phyloP scores from a whole-genome alignment of 2,888 invertebrate species.

The Cantharis lateralis region DNA sequence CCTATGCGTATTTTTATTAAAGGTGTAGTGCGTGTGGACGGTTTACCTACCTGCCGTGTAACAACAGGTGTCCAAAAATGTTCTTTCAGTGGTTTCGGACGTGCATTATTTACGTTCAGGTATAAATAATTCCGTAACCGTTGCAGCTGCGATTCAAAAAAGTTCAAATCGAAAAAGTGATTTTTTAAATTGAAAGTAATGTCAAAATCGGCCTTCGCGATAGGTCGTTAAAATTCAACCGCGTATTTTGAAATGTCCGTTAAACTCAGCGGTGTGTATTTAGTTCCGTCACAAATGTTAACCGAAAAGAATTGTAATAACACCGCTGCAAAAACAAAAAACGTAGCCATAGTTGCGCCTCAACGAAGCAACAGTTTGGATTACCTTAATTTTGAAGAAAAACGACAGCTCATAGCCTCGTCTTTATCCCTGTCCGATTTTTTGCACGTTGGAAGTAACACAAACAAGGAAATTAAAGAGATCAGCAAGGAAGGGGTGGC shows the following conservation, averaged over 20 bases:
- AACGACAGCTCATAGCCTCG: conserved; percentile 86
- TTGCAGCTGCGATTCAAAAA: neutral
- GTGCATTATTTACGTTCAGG: conserved; percentile 1
- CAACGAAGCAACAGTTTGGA: conserved; percentile 84
- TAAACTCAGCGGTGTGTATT: conserved; percentile 46
- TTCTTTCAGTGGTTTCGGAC: conserved; percentile 16
- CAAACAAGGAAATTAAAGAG: conserved; percentile 48
- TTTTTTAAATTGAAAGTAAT: neutral
- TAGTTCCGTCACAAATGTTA: conserved; percentile 46
- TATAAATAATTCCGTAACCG: neutral
- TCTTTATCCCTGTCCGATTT: conserved; percentile 87
- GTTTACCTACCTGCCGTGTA: conserved; percentile 17
- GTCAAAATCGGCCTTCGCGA: neutral
- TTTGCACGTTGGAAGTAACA: conserved; percentile 46
- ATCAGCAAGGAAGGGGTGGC: conserved; percentile 47
- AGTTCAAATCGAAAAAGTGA: neutral
- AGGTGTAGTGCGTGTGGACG: conserved; percentile 27
- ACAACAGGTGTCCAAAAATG: conserved; percentile 29
- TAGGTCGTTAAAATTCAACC: neutral
- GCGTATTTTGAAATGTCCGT: conserved; percentile 42
- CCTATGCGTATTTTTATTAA: conserved; percentile 10
- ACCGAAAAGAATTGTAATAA: conserved; percentile 43
- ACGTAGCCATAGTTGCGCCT: conserved; percentile 70
- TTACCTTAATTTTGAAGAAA: conserved; percentile 90
- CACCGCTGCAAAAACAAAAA: conserved; percentile 54